Evolutionary conservation across 2,113 vertebrate species (phyloP), one percentile per base, ranked within the genome.

Genomic region (Saimiri boliviensis): DNA sequence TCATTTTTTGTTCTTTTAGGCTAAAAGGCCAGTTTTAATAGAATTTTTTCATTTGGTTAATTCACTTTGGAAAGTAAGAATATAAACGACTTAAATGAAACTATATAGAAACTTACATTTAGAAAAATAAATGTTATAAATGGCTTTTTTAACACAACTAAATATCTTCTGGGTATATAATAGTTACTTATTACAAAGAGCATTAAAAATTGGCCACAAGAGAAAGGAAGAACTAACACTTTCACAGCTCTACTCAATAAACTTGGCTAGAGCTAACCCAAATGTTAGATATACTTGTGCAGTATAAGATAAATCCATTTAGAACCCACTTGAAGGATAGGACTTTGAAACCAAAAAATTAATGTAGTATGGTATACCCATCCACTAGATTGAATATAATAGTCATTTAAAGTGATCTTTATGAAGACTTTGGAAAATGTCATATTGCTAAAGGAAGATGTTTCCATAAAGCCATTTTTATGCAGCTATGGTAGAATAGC

Each of bases 81-180:
- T 81, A 81, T 49, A 96, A 96, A 73, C 58, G 71, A 88, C 52
- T 95, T 86, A 95, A 95, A 87, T 86, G 25, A 97, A 97, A 74
- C 25, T 8, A 40, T 40, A 76, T 23, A 94, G 42, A 95, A 95
- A 95, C 58, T 91, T 79, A 37, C 54, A 86, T 82, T 95, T 92
- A 90, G 25, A 76, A 35, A 93, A 93, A 94, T 71, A 93, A 35
- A 66, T 97, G 95, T 85, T 85, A 86, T 58, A 89, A 92, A 82
- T 76, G 32, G 32, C 6, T 92, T 19, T 74, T 92, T 93, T 54
- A 95, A 96, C 80, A 30, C 49, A 96, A 79, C 49, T 32, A 71
- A 94, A 84, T 91, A 85, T 87, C 84, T 42, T 92, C 84, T 81
- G 71, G 40, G 47, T 89, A 32, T 66, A 25, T 68, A 89, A 86